phyloP scores from a whole-genome alignment of 2,888 invertebrate species.

The Andrena hattorfiana region DNA sequence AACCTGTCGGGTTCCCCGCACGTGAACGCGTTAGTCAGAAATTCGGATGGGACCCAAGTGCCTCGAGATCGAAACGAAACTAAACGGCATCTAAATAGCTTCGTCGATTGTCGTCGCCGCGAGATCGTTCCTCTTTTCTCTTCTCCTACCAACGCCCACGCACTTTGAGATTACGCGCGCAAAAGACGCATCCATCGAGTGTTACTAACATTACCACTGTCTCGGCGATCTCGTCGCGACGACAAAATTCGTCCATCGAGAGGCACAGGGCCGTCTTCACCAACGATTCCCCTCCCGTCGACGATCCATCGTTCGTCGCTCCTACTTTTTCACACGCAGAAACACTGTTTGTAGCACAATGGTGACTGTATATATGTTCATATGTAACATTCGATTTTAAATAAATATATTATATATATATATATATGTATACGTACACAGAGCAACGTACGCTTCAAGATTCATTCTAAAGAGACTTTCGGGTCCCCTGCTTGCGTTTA shows the following conservation, averaged over 20 bases:
- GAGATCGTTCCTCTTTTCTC: slow-evolving; percentile 1
- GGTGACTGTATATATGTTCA: slow-evolving; percentile 84
- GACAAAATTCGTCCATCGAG: slow-evolving; percentile 32
- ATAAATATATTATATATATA: slow-evolving; percentile 61
- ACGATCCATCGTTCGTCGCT: slow-evolving; percentile 26
- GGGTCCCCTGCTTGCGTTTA: slow-evolving; percentile 37
- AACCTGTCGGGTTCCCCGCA: slow-evolving; percentile 25
- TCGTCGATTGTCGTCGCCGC: not conserved
- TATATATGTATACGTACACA: slow-evolving; percentile 60
- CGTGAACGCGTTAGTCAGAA: slow-evolving; percentile 49
- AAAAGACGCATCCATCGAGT: not conserved
- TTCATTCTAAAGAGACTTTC: slow-evolving; percentile 63
- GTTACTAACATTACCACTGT: not conserved
- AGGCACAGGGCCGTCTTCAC: slow-evolving; percentile 16
- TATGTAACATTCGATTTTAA: slow-evolving; percentile 83
- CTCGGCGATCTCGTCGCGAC: slow-evolving; percentile 20
- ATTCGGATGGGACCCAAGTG: not conserved
- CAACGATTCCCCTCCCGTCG: slow-evolving; percentile 40
- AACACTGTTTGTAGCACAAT: slow-evolving; percentile 74
- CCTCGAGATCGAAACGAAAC: slow-evolving; percentile 19
- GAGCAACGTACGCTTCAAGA: slow-evolving; percentile 62
- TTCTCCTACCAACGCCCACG: not conserved
- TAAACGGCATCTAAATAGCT: no score
- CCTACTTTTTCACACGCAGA: slow-evolving; percentile 36
- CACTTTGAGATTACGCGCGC: not conserved